Conservation (phyloP, 2,797 vertebrate species). For the Semotilus atromaculatus region DNA sequence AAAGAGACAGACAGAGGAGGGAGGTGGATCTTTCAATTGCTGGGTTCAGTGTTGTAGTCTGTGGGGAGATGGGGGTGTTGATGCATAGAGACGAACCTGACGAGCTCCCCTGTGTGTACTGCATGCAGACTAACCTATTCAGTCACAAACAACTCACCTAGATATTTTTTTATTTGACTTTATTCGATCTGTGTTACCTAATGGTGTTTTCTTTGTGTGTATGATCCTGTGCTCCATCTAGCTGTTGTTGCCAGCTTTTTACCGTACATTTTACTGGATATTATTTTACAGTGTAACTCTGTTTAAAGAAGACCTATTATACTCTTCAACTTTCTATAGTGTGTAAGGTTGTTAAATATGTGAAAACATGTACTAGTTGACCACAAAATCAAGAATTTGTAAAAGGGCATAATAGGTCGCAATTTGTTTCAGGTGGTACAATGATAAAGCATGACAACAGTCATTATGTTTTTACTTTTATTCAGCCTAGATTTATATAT, state of each 20-base stretch:
- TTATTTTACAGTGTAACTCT: background rate
- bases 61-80: conserved; percentile 64
- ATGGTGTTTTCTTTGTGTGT: background rate
- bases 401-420: background rate
- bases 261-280: background rate
- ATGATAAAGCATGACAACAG: background rate
- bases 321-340: too few species aligned
- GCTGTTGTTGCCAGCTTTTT: background rate
- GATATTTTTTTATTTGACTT: conserved; percentile 21
- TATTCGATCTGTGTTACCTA: background rate
- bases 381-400: background rate
- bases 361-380: too few species aligned
- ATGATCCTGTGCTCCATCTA: background rate
- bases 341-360: too few species aligned
- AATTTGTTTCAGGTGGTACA: background rate
- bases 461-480: background rate
- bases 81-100: conserved; percentile 61
- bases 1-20: conserved; percentile 23
- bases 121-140: conserved; percentile 9
- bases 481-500: background rate
- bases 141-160: conserved; percentile 38
- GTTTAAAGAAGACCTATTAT: background rate
- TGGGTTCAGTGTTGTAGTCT: conserved; percentile 73
- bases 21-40: conserved; percentile 64
- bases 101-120: conserved; percentile 23